phyloP scores from a whole-genome alignment of 2,888 invertebrate species.

The Seladonia tumulorum region DNA sequence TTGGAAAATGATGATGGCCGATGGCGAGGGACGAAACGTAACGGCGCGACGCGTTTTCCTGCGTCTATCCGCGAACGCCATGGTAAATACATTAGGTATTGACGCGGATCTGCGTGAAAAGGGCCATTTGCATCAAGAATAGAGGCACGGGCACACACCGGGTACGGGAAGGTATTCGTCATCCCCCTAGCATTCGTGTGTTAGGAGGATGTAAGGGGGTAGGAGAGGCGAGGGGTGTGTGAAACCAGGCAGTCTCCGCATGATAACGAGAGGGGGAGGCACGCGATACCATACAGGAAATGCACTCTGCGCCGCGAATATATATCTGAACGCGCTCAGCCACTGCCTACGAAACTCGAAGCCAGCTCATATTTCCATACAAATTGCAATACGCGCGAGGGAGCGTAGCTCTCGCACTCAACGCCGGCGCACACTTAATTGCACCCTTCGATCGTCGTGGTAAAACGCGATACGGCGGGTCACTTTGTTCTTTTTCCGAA shows the following conservation, averaged over 20 bases:
- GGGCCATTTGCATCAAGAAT: constrained; percentile 70
- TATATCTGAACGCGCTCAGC: constrained; percentile 47
- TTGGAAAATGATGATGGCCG: not conserved
- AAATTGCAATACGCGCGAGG: constrained; percentile 60
- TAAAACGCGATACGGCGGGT: not conserved
- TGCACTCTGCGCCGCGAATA: constrained; percentile 43
- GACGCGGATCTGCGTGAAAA: constrained; percentile 63
- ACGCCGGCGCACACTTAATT: constrained; percentile 42
- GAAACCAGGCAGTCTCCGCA: constrained; percentile 39
- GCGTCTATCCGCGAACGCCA: constrained; percentile 43
- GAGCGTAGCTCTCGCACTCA: constrained; percentile 32
- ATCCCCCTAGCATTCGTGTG: constrained; percentile 42
- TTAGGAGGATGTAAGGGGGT: constrained; percentile 19
- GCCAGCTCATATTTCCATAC: constrained; percentile 61
- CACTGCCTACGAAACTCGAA: constrained; percentile 42
- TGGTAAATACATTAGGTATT: constrained; percentile 71
- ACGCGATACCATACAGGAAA: constrained; percentile 64
- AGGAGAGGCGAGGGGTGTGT: constrained; percentile 13
- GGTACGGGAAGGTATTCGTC: constrained; percentile 67
- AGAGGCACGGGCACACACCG: constrained; percentile 7
- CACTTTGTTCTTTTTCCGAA: not conserved
- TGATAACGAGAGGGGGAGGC: constrained; percentile 58
- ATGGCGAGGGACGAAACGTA: not conserved
- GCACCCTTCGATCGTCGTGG: constrained; percentile 29
- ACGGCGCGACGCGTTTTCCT: constrained; percentile 10